These are phyloP conservation scores for Cheilosia vulpina DNA, from an alignment of 2,888 invertebrate genomes.

Conservation along the genomic window DNA sequence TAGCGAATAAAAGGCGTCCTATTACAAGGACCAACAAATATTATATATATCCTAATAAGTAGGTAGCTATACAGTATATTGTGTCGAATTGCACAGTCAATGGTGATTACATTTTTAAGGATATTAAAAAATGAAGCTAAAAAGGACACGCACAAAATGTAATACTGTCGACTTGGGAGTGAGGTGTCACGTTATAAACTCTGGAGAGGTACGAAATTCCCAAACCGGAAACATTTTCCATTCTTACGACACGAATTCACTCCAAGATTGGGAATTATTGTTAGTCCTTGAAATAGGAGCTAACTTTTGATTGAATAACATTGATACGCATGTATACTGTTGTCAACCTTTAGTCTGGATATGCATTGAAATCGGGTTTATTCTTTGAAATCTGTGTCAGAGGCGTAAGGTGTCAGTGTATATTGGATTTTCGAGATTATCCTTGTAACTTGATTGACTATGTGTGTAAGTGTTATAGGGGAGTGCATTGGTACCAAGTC, in stretches of 20 bases:
- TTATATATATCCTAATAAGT: slow-evolving; percentile 59
- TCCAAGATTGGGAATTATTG: slow-evolving; percentile 13
- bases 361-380: slow-evolving; percentile 42
- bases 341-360: slow-evolving; percentile 53
- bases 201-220: slow-evolving; percentile 37
- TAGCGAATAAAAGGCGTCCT: slow-evolving; percentile 64
- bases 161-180: slow-evolving; percentile 27
- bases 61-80: slow-evolving; percentile 44
- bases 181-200: slow-evolving; percentile 62
- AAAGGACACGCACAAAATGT: slow-evolving; percentile 19
- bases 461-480: not conserved
- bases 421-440: slow-evolving; percentile 65
- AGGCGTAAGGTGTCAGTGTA: slow-evolving; percentile 56
- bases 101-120: slow-evolving; percentile 40
- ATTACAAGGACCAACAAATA: slow-evolving; percentile 49
- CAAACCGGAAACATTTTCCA: slow-evolving; percentile 64
- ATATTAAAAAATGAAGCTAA: slow-evolving; percentile 51
- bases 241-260: slow-evolving; percentile 11
- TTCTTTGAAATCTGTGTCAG: slow-evolving; percentile 31
- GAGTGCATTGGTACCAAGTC: not conserved
- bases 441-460: slow-evolving; percentile 64
- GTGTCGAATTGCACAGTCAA: slow-evolving; percentile 68
- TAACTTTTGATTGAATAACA: slow-evolving; percentile 60
- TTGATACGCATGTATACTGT: slow-evolving; percentile 73
- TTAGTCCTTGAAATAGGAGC: slow-evolving; percentile 68